Conservation (phyloP, 2,797 vertebrate genomes). For the Tachyglossus aculeatus region DNA sequence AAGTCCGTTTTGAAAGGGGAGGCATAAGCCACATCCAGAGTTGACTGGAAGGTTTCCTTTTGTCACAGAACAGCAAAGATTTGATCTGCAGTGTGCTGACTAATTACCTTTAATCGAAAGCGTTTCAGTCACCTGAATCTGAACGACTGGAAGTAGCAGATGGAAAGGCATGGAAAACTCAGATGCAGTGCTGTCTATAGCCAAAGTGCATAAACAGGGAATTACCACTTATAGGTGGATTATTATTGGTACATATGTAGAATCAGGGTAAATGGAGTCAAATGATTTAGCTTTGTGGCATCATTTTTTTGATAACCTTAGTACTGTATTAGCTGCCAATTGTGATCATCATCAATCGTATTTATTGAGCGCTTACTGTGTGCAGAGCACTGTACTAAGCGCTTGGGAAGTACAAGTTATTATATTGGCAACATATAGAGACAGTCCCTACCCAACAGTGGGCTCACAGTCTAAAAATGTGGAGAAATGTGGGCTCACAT, state of each 20-base stretch:
- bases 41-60: slow-evolving; percentile 36
- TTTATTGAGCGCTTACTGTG: too few species aligned
- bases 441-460: too few species aligned
- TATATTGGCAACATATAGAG: too few species aligned
- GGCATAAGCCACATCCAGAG: slow-evolving; percentile 4
- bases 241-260: slow-evolving; percentile 42
- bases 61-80: slow-evolving; percentile 29
- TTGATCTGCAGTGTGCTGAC: slow-evolving; percentile 39
- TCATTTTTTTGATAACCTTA: slow-evolving; percentile 56
- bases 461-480: too few species aligned
- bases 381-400: too few species aligned
- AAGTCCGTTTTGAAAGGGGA: background rate
- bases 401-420: too few species aligned
- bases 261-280: slow-evolving; percentile 52
- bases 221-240: slow-evolving; percentile 43
- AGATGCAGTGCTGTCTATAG: slow-evolving; percentile 36
- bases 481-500: too few species aligned
- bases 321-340: slow-evolving; percentile 55
- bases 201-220: slow-evolving; percentile 39
- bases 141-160: slow-evolving; percentile 52
- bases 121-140: slow-evolving; percentile 53
- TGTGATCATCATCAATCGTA: slow-evolving; percentile 32
- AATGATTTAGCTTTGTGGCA: slow-evolving; percentile 48
- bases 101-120: slow-evolving; percentile 69
- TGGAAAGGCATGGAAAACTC: slow-evolving; percentile 32